Evolutionary conservation across 2,888 invertebrate species (phyloP).

Genomic region (Zygothrica quintamaculata): DNA sequence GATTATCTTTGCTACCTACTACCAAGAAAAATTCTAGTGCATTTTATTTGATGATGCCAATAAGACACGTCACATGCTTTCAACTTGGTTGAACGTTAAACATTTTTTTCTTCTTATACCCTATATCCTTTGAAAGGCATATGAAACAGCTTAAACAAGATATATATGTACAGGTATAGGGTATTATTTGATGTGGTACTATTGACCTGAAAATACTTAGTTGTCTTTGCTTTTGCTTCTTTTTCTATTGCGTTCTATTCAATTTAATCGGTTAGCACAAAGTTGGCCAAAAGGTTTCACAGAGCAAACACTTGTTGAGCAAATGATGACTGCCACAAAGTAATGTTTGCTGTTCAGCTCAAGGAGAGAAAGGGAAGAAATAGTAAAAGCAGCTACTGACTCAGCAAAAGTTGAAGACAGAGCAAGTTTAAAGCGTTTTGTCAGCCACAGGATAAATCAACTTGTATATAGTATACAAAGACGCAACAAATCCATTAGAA

Average conservation of each 20-base stretch:
- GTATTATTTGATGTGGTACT: neutral
- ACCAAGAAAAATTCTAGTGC: slow-evolving; percentile 13
- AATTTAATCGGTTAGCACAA: slow-evolving; percentile 58
- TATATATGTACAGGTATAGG: neutral
- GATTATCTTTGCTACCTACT: neutral
- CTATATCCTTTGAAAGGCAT: slow-evolving; percentile 2
- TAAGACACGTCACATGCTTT: slow-evolving; percentile 81
- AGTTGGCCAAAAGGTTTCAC: slow-evolving; percentile 63
- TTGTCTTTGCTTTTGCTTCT: slow-evolving; percentile 11
- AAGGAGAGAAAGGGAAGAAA: slow-evolving; percentile 7
- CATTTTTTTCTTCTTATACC: slow-evolving; percentile 21
- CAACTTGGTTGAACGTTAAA: slow-evolving; percentile 15
- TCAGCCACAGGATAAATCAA: slow-evolving; percentile 46
- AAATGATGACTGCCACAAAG: slow-evolving; percentile 74
- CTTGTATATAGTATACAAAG: slow-evolving; percentile 1
- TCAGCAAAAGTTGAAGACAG: slow-evolving; percentile 53
- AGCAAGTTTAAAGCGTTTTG: slow-evolving; percentile 46
- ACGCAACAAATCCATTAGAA: slow-evolving; percentile 37
- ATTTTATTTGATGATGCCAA: slow-evolving; percentile 77
- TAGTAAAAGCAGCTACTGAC: slow-evolving; percentile 40
- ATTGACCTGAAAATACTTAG: neutral
- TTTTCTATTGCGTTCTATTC: slow-evolving; percentile 38
- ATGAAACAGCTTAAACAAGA: neutral
- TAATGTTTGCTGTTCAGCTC: slow-evolving; percentile 69
- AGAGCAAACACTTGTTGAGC: slow-evolving; percentile 79